phyloP scores from a whole-genome alignment of 2,113 vertebrate genomes.

The Dryoscopus gambensis region DNA sequence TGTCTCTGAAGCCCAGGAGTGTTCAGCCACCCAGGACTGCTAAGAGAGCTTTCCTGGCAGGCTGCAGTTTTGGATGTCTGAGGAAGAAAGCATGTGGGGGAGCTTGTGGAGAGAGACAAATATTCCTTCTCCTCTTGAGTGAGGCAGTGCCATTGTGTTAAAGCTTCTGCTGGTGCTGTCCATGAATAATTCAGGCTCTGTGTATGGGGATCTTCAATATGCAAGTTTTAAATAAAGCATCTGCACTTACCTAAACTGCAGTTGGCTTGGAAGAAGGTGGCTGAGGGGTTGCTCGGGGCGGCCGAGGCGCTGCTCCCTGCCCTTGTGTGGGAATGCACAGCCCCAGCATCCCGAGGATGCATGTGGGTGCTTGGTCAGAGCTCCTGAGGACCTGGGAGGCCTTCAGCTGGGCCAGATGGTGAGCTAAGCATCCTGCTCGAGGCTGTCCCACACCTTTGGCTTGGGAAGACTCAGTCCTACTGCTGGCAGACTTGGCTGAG shows the following conservation, averaged over 20 bases:
- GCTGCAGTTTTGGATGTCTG: neutral
- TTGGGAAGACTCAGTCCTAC: neutral
- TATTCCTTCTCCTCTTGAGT: neutral
- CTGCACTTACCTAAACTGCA: neutral
- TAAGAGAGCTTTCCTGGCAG: neutral
- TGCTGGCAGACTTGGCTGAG: neutral
- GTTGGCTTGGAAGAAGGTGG: neutral
- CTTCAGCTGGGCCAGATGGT: neutral
- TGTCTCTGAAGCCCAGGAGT: neutral
- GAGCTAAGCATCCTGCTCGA: neutral
- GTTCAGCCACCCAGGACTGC: neutral
- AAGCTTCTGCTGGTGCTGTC: neutral
- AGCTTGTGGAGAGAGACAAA: neutral
- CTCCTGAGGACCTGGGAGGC: neutral
- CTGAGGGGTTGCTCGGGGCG: neutral
- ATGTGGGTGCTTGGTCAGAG: fast-evolving
- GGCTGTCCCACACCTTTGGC: neutral
- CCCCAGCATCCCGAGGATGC: fast-evolving
- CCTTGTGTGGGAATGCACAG: neutral
- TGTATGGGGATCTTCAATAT: neutral
- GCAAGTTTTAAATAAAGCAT: neutral
- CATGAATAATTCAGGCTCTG: neutral
- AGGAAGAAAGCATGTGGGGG: neutral
- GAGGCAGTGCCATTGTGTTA: neutral
- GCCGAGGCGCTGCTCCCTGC: neutral